Conservation (phyloP, 2,113 vertebrate genomes). For the Pogona vitticeps region DNA sequence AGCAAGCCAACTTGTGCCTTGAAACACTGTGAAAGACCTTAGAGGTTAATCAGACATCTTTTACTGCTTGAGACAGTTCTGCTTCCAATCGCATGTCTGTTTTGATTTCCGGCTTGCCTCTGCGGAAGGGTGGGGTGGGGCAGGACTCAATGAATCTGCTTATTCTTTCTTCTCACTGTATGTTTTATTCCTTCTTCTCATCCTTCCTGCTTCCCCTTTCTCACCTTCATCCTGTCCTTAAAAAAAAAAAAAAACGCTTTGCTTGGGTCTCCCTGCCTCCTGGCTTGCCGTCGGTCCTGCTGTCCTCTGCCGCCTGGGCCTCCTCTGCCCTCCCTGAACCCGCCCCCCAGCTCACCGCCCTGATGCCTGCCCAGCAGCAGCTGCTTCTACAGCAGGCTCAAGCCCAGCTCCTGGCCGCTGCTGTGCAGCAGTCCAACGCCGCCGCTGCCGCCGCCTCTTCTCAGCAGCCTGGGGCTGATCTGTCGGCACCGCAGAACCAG, state of each 20-base stretch:
- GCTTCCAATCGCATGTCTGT: too few species aligned
- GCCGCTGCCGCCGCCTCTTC: slow-evolving; percentile 77
- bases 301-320: background rate
- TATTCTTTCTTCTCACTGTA: slow-evolving; percentile 37
- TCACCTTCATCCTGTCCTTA: background rate
- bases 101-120: background rate
- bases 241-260: too few species aligned
- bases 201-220: background rate
- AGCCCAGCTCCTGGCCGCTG: slow-evolving; percentile 89
- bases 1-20: too few species aligned
- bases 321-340: background rate
- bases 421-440: slow-evolving; percentile 87
- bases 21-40: too few species aligned
- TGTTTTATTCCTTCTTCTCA: background rate
- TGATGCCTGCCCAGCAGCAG: slow-evolving; percentile 91
- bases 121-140: background rate
- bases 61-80: too few species aligned
- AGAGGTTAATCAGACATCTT: too few species aligned
- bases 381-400: slow-evolving; percentile 90
- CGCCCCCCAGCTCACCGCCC: slow-evolving; percentile 86
- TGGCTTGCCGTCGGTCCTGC: background rate
- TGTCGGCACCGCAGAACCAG: slow-evolving; percentile 77
- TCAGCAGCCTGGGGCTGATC: slow-evolving; percentile 70
- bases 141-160: slow-evolving; percentile 41
- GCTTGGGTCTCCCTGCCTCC: background rate